Percentiles rank a stretch among this genome's conserved stretches.
Conservation (phyloP, 2,797 vertebrate species). For the Avahi laniger region DNA sequence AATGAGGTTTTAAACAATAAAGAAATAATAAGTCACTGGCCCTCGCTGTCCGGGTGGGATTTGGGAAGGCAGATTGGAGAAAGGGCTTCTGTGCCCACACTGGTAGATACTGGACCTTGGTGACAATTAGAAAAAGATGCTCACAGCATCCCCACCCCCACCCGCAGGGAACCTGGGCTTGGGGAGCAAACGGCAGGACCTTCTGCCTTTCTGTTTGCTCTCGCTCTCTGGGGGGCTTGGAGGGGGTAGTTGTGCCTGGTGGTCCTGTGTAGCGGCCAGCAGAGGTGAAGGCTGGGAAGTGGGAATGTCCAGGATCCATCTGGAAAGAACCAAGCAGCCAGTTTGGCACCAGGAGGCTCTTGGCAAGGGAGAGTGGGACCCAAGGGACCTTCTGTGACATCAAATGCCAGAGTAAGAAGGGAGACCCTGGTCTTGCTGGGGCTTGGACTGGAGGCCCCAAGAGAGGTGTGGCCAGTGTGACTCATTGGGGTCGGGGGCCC, state of each 20-base stretch:
- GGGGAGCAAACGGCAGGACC: too few relatives aligned
- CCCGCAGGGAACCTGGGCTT: neutral
- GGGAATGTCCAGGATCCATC: neutral
- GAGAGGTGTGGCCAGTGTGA: neutral
- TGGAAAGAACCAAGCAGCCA: neutral
- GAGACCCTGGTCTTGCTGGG: neutral
- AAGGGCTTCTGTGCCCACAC: neutral
- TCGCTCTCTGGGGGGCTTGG: neutral
- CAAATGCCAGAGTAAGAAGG: neutral
- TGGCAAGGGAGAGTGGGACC: neutral
- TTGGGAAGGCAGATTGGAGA: neutral
- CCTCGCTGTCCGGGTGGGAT: neutral
- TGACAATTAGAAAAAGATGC: neutral
- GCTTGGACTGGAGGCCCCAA: neutral
- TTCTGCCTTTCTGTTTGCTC: too few relatives aligned
- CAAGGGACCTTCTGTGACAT: rapidly evolving
- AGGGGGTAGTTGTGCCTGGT: rapidly evolving
- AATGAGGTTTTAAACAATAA: neutral
- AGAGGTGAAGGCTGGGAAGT: too few relatives aligned
- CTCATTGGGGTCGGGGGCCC: neutral
- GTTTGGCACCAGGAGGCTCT: rapidly evolving
- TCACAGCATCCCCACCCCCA: neutral
- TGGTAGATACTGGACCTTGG: neutral
- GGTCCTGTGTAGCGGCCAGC: rapidly evolving
- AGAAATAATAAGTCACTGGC: neutral